A percentile compares a stretch with the other conserved stretches of the same genome.
Conservation (phyloP, 2,888 invertebrate genomes). For the Tetragonisca angustula region DNA sequence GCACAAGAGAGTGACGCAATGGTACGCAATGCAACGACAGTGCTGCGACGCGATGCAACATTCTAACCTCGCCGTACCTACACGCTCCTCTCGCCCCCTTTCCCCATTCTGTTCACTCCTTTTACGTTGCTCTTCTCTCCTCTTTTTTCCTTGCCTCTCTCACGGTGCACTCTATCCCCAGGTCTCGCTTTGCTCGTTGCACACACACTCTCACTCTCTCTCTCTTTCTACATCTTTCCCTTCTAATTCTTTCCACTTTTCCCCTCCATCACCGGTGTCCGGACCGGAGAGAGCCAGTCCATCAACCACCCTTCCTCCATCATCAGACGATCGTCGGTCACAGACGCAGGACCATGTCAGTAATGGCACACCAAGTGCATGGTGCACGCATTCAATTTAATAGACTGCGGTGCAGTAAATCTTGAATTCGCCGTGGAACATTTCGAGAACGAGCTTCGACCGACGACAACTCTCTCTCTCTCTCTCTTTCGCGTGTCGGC, state of each 20-base stretch:
- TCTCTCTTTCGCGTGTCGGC: background rate
- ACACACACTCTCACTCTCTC: background rate
- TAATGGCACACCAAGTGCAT: background rate
- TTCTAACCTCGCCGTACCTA: constrained; percentile 53
- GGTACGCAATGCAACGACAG: constrained; percentile 68
- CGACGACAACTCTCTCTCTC: too few relatives aligned
- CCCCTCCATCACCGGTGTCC: background rate
- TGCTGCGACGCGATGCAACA: constrained; percentile 61
- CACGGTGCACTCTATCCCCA: background rate
- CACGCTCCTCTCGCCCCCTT: constrained; percentile 27
- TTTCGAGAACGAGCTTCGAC: background rate
- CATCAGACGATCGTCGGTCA: constrained; percentile 16
- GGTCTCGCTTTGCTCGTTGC: background rate
- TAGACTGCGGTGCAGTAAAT: background rate
- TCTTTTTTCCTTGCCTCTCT: background rate
- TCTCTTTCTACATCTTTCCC: constrained; percentile 11
- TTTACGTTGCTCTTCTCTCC: constrained; percentile 20
- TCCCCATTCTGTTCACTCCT: constrained; percentile 18
- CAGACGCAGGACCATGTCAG: background rate
- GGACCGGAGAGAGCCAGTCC: background rate
- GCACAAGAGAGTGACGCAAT: constrained; percentile 78
- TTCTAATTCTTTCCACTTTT: constrained; percentile 38
- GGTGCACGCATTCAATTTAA: constrained; percentile 3
- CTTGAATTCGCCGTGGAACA: background rate
- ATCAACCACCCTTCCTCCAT: constrained; percentile 37